Base-by-base conservation (phyloP, 2,888 invertebrate genomes). In the Scelioninae gen. 2 region DNA sequence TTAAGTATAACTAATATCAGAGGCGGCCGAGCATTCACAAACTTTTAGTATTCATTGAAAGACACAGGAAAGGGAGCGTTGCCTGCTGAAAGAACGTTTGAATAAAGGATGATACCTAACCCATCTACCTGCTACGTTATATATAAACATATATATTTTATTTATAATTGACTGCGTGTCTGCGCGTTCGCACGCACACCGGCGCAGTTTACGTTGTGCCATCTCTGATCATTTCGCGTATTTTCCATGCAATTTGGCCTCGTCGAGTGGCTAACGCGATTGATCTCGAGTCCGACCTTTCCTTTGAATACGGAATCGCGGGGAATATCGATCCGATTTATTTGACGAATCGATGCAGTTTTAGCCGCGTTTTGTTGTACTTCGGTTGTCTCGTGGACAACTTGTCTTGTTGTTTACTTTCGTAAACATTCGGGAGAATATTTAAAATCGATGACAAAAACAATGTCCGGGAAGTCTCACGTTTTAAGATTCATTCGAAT, bases 1-100 rank as follows among this genome's bases (percentile, higher is more conserved):
- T 85, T 84, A 85, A 85, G 84, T 84, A 84, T 85, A 84, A 84
- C 83, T 85, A 82, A 85, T 84, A 85, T 83, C 76, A 78, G 80
- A 72, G 79, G 76, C 78, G 78, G 77, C 72, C 75, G 76, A 55
- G 78, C 78, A 82, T 85, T 85, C 83, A 83, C 77, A 79, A 83
- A 82, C 80, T 85, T 84, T 83, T 83, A 82, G 81, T 81, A 81
- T 84, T 84, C 84, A 81, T 83, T 84, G 83, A 84, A 85, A 84
- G 81, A 80, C 79, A 78, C 76, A 67, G 74, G 55, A 70, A 74
- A 73, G 75, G 73, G 65, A 74, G 72, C 73, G 64, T 39, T 61
- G 73, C 73, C 68, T 41, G 73, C 73, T 79, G 79, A 80, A 80
- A 80, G 80, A 79, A 77, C 67, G 58, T n/a, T 35, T 74, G 78